These are phyloP conservation scores for Leptura quadrifasciata DNA, from an alignment of 2,888 invertebrate genomes.

Conservation along the genomic window DNA sequence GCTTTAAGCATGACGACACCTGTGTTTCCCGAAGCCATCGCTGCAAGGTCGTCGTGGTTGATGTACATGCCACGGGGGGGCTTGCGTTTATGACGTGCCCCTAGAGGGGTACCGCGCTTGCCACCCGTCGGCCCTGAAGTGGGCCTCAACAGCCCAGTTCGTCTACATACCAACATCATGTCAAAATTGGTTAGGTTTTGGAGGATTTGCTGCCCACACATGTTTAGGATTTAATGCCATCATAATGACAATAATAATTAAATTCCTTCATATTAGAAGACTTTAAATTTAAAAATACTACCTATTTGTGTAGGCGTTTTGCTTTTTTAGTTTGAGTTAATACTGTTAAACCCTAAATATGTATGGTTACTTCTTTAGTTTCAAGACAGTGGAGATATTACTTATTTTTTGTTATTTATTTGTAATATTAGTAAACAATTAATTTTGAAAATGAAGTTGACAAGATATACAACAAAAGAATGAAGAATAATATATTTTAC, in stretches of 20 bases:
- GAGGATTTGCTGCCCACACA: conserved; percentile 5
- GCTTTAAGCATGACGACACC: conserved; percentile 91
- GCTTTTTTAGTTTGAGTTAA: background rate
- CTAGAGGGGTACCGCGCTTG: conserved; percentile 76
- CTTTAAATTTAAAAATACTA: background rate
- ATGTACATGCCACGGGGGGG: conserved; percentile 98
- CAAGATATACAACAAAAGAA: background rate
- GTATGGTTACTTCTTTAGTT: conserved; percentile 33
- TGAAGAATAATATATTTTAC: background rate
- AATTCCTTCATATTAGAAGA: background rate
- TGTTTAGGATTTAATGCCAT: conserved; percentile 28
- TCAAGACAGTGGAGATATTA: conserved; percentile 29
- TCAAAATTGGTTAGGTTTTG: conserved; percentile 39
- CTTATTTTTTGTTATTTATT: background rate
- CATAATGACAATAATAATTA: background rate
- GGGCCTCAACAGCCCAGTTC: conserved; percentile 87
- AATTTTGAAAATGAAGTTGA: background rate
- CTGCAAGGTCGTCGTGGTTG: conserved; percentile 96
- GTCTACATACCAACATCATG: conserved; percentile 75
- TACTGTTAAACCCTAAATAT: conserved; percentile 21
- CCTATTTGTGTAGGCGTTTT: too few relatives aligned
- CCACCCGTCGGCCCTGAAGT: conserved; percentile 81
- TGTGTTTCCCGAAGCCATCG: conserved; percentile 86
- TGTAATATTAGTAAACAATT: background rate
- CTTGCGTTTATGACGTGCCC: conserved; percentile 83